These are phyloP conservation scores for Alcedo atthis DNA, from an alignment of 2,797 vertebrate genomes.

Conservation along the genomic window DNA sequence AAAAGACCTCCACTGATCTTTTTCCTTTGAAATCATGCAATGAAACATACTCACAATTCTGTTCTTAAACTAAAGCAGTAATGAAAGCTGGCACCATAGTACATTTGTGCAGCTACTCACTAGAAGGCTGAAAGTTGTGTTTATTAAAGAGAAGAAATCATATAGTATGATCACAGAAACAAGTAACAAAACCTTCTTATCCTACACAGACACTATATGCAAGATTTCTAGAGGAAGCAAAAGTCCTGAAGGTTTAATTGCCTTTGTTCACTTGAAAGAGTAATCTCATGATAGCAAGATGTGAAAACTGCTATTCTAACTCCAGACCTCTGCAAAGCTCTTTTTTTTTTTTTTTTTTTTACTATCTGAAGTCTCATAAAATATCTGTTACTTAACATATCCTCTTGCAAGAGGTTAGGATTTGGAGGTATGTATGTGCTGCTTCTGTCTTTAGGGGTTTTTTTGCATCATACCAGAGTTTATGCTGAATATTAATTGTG, in stretches of 20 bases:
- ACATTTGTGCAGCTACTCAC: neutral
- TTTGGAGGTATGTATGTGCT: neutral
- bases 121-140: neutral
- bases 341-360: neutral
- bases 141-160: neutral
- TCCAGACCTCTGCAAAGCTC: neutral
- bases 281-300: neutral
- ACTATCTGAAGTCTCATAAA: neutral
- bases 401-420: neutral
- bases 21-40: conserved; percentile 4
- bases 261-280: neutral
- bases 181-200: neutral
- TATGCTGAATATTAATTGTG: neutral
- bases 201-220: neutral
- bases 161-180: neutral
- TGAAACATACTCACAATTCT: neutral
- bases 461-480: neutral
- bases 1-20: neutral
- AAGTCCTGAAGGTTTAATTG: neutral
- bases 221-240: neutral
- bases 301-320: neutral
- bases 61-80: neutral
- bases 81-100: neutral
- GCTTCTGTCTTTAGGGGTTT: neutral
- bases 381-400: neutral